These are phyloP conservation scores for Chloromyia formosa DNA, from an alignment of 2,888 invertebrate species.

Conservation along the genomic window DNA sequence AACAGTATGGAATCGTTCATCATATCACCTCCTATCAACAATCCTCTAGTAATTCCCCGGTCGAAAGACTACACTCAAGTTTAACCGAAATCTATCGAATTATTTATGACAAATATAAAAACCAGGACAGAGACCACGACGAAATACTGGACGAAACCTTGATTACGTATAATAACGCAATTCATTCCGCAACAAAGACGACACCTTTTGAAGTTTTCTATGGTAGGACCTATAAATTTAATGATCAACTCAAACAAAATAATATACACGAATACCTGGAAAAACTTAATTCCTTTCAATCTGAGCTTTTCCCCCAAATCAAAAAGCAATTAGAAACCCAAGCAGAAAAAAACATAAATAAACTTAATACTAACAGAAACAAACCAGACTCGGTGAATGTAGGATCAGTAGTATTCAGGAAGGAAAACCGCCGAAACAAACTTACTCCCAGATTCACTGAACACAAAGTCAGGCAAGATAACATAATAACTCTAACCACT, in stretches of 20 bases:
- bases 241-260: not conserved
- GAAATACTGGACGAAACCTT: constrained; percentile 1
- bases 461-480: too few species aligned
- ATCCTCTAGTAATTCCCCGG: not conserved
- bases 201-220: not conserved
- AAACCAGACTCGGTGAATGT: not conserved
- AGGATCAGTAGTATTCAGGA: constrained; percentile 15
- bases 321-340: constrained; percentile 8
- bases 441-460: too few species aligned
- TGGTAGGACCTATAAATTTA: constrained; percentile 10
- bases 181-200: constrained; percentile 7
- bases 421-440: constrained; percentile 9
- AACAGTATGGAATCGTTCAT: not conserved
- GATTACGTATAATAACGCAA: not conserved
- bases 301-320: not conserved
- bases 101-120: not conserved
- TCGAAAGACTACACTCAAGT: not conserved
- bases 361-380: not conserved
- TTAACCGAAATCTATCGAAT: not conserved
- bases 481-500: too few species aligned
- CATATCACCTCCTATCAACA: not conserved
- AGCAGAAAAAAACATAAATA: not conserved
- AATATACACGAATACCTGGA: constrained; percentile 1
- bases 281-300: not conserved
- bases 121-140: not conserved